Percentiles rank a stretch among this genome's conserved stretches.
phyloP scores from a whole-genome alignment of 1,140 invertebrate genomes.

The Ephestia elutella region DNA sequence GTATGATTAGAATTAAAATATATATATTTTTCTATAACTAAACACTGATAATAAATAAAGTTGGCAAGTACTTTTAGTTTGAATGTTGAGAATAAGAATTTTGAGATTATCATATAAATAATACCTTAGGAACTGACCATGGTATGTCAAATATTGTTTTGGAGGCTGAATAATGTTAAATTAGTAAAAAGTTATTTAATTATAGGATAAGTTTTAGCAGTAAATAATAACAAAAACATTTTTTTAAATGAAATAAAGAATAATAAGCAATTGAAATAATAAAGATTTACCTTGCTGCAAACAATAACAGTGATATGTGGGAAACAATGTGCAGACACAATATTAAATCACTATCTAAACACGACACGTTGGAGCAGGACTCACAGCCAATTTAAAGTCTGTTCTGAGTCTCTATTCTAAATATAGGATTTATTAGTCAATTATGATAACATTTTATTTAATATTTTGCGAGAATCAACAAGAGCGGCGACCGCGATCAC shows the following conservation, averaged over 20 bases:
- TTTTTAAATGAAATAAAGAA: too few relatives aligned
- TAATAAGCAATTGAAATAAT: not conserved
- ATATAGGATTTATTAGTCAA: not conserved
- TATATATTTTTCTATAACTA: too few relatives aligned
- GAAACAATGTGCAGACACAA: not conserved
- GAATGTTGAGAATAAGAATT: too few relatives aligned
- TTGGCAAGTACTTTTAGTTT: too few relatives aligned
- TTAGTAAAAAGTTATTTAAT: too few relatives aligned
- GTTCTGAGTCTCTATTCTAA: not conserved
- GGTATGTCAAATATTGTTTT: too few relatives aligned
- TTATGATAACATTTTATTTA: not conserved
- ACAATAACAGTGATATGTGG: not conserved
- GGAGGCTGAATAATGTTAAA: too few relatives aligned
- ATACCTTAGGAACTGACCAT: too few relatives aligned
- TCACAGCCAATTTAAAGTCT: not conserved
- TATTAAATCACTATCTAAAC: not conserved
- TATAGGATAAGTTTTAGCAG: too few relatives aligned
- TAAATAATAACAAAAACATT: not conserved
- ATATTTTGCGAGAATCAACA: not conserved
- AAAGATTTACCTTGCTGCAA: not conserved
- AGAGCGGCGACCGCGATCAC: conserved; percentile 13
- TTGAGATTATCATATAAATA: too few relatives aligned
- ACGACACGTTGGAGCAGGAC: not conserved
- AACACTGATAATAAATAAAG: too few relatives aligned
- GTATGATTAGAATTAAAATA: too few relatives aligned